Evolutionary conservation across 1,140 invertebrate species (phyloP), one percentile per base, ranked within the genome.

Genomic region (Metopolophium dirhodum): DNA sequence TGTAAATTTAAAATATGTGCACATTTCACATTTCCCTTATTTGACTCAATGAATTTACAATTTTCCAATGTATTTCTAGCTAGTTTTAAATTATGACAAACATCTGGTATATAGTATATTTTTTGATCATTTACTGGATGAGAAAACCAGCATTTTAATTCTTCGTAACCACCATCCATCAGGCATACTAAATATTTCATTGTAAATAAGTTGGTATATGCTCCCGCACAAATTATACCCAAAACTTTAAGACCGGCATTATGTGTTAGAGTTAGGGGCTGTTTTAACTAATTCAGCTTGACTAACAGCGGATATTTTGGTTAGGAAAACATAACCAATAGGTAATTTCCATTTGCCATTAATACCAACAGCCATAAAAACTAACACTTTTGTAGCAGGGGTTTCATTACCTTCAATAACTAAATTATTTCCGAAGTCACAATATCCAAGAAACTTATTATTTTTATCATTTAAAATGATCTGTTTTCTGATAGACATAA

Each of bases 231-330:
- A 45, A 45, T 26, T 22, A 92, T 45, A 77, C 90, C 57, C 35
- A 11, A 77, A 45, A 92, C 90, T 77, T 45, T n/a, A 11, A 92
- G 45, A 22, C 90, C 90, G 41, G 90, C 47, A 68, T 92, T 57
- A 23, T 35, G 30, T 26, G 57, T n/a, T 30, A 77, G n/a, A 51
- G 35, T 68, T 45, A 92, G 11, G 11, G 11, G 90, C 68, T 18
- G 57, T 41, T 82, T 92, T 61, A 11, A 92, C 68, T 45, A 92
- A 37, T 23, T 82, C 47, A 35, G 41, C 54, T 41, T 92, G 54
- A 37, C 18, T 47, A 77, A 45, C 41, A 54, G 57, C 57, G 26
- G 35, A 41, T 41, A 61, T 92, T 92, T 92, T 92, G 47, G 77
- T 92, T 47, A 3, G 45, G 8, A 47, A 47, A 47, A 47, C 2